phyloP scores from a whole-genome alignment of 2,113 vertebrate genomes.

The Pleuronectes platessa region DNA sequence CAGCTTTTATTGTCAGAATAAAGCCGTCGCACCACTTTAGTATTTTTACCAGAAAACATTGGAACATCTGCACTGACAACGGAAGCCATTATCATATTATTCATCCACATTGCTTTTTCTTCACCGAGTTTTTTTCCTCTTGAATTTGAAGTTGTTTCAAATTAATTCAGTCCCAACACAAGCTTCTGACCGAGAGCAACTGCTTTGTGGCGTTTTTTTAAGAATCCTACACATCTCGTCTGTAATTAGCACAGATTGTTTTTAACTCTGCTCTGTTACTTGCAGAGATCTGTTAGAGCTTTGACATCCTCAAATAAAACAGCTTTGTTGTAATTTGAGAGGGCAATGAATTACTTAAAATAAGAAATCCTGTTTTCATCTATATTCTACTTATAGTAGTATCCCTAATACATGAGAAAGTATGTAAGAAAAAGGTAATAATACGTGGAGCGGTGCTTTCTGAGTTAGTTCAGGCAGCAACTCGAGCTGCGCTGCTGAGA shows the following conservation, averaged over 20 bases:
- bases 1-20: not conserved
- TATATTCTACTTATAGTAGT: too few species aligned
- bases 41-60: not conserved
- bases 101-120: slow-evolving; percentile 7
- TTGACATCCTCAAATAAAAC: too few species aligned
- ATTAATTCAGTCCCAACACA: slow-evolving; percentile 4
- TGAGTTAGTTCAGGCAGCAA: too few species aligned
- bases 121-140: slow-evolving; percentile 6
- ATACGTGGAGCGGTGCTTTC: too few species aligned
- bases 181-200: slow-evolving; percentile 1
- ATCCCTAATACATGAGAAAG: too few species aligned
- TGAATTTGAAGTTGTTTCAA: slow-evolving; percentile 9
- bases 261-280: not conserved
- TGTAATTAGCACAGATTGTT: slow-evolving; percentile 9
- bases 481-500: too few species aligned
- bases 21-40: not conserved
- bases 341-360: too few species aligned
- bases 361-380: too few species aligned
- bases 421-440: too few species aligned
- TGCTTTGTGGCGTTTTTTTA: slow-evolving; percentile 1
- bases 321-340: too few species aligned
- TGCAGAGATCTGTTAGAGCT: not conserved
- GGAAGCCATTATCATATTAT: slow-evolving; percentile 27
- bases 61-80: slow-evolving; percentile 13
- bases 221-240: not conserved